Evolutionary conservation across 2,113 vertebrate species (phyloP).

Genomic region (Micromys minutus): DNA sequence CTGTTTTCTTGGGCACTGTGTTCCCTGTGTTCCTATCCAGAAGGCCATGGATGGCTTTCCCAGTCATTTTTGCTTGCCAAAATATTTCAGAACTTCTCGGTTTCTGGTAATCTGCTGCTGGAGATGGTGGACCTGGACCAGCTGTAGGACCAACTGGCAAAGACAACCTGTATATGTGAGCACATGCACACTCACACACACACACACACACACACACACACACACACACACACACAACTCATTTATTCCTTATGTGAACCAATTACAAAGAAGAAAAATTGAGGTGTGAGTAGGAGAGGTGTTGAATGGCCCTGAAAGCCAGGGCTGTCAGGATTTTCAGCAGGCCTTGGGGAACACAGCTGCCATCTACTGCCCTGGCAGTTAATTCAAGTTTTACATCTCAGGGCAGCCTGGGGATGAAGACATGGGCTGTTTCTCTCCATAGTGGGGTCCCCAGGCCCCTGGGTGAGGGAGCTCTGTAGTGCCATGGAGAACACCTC

Average conservation of each 20-base stretch:
- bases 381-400: background rate
- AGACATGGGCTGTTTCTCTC: background rate
- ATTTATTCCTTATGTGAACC: background rate
- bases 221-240: background rate
- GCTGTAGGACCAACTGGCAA: background rate
- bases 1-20: too few relatives aligned
- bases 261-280: background rate
- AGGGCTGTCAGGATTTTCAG: background rate
- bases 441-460: background rate
- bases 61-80: background rate
- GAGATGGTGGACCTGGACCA: background rate
- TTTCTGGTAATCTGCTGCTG: background rate
- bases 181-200: accelerated
- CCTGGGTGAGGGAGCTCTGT: too few relatives aligned
- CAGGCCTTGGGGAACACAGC: background rate
- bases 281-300: background rate
- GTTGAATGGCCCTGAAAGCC: background rate
- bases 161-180: too few relatives aligned
- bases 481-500: background rate
- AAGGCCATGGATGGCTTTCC: background rate
- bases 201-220: too few relatives aligned
- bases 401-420: background rate
- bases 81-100: background rate
- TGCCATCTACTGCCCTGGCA: background rate
- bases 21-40: background rate